These are phyloP conservation scores for Buceros bicornis DNA, from an alignment of 2,797 vertebrate species.

Conservation along the genomic window DNA sequence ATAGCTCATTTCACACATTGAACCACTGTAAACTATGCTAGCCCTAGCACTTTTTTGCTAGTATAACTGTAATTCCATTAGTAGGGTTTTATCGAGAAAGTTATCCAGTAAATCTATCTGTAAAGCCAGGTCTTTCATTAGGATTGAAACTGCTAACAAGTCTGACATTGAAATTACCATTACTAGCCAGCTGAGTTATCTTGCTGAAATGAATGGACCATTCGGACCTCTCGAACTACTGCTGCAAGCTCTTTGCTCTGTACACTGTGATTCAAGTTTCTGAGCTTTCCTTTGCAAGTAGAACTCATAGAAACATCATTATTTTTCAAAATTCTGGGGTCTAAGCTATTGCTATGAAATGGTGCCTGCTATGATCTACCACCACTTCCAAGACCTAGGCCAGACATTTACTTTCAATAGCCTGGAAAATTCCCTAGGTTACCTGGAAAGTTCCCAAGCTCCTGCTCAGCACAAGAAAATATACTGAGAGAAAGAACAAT, in stretches of 20 bases:
- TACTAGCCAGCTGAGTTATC: slow-evolving; percentile 1
- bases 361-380: neutral
- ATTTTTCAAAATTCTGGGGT: neutral
- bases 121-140: slow-evolving; percentile 61
- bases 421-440: neutral
- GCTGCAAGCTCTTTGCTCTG: slow-evolving; percentile 6
- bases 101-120: slow-evolving; percentile 53
- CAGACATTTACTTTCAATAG: neutral
- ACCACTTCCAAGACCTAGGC: neutral
- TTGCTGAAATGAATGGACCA: neutral
- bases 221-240: neutral
- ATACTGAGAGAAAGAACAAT: neutral
- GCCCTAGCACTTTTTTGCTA: slow-evolving; percentile 53
- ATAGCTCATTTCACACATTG: slow-evolving; percentile 46
- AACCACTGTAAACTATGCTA: slow-evolving; percentile 35
- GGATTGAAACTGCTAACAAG: slow-evolving; percentile 44
- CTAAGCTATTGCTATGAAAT: neutral
- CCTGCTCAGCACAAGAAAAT: neutral
- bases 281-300: neutral
- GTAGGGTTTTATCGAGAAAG: slow-evolving; percentile 32
- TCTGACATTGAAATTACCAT: slow-evolving; percentile 38
- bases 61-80: slow-evolving; percentile 49
- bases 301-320: neutral
- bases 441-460: neutral
- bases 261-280: neutral